Evolutionary conservation across 2,888 invertebrate genomes (phyloP).

Genomic region (Catonia carolina): DNA sequence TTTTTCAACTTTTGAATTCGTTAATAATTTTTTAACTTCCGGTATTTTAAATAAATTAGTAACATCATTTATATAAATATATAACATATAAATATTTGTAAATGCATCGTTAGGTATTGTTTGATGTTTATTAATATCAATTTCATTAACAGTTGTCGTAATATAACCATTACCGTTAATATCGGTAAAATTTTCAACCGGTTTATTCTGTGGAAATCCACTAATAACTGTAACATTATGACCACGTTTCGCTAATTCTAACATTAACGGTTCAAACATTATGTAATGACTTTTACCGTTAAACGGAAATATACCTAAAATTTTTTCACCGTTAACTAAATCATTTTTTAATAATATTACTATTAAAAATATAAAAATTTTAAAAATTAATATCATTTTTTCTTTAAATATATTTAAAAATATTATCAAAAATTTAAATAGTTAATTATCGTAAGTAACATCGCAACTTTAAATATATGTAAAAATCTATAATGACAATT

Average conservation of each 20-base stretch:
- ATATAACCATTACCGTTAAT: neutral
- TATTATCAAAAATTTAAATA: too few species aligned
- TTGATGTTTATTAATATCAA: neutral
- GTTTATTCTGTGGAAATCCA: slow-evolving; percentile 16
- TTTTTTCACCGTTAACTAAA: too few species aligned
- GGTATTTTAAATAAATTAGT: neutral
- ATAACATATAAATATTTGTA: neutral
- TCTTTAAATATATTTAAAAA: too few species aligned
- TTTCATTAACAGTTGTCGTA: neutral
- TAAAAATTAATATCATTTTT: too few species aligned
- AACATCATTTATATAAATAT: neutral
- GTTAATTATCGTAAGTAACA: too few species aligned
- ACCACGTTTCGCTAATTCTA: slow-evolving; percentile 29
- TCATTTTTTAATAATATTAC: too few species aligned
- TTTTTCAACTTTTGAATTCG: neutral
- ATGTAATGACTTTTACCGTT: slow-evolving; percentile 31
- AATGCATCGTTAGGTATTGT: neutral
- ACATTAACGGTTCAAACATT: slow-evolving; percentile 27
- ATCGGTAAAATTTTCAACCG: slow-evolving; percentile 18
- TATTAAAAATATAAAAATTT: too few species aligned
- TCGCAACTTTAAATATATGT: too few species aligned
- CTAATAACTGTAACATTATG: slow-evolving; percentile 30
- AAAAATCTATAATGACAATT: too few species aligned
- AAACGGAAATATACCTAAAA: slow-evolving; percentile 31
- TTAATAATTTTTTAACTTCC: neutral